Conservation (phyloP, 2,888 invertebrate genomes). For the Cantharis nigra region DNA sequence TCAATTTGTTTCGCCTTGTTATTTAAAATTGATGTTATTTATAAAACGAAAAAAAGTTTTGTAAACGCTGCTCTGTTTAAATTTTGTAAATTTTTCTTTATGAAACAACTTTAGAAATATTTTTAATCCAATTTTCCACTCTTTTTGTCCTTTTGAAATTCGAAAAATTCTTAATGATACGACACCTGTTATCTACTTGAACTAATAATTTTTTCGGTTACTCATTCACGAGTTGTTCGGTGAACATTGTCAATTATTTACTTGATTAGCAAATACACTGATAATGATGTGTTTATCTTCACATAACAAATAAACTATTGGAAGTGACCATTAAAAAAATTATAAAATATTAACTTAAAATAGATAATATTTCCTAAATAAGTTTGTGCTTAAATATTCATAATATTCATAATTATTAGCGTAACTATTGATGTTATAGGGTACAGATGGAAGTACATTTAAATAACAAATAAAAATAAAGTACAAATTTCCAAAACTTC, state of each 20-base stretch:
- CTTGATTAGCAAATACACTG: background rate
- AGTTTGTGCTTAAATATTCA: background rate
- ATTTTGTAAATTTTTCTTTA: too few species aligned
- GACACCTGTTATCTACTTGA: background rate
- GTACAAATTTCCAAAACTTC: background rate
- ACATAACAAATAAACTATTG: background rate
- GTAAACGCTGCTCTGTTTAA: too few species aligned
- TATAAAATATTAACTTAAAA: background rate
- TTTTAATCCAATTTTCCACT: too few species aligned
- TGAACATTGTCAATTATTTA: background rate
- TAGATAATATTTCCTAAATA: background rate
- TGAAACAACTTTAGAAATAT: too few species aligned
- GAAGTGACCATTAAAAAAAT: background rate
- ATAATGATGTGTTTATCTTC: background rate
- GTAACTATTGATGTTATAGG: too few species aligned
- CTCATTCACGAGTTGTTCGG: background rate
- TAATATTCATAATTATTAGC: too few species aligned
- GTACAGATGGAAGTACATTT: background rate
- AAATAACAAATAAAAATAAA: background rate
- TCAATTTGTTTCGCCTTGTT: too few species aligned
- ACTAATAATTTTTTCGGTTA: background rate
- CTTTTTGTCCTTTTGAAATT: background rate
- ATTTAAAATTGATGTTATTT: too few species aligned
- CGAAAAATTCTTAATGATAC: too few species aligned
- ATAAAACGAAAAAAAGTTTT: too few species aligned